Base-by-base conservation (phyloP, 1,140 invertebrate species). In the Trissolcus basalis region DNA sequence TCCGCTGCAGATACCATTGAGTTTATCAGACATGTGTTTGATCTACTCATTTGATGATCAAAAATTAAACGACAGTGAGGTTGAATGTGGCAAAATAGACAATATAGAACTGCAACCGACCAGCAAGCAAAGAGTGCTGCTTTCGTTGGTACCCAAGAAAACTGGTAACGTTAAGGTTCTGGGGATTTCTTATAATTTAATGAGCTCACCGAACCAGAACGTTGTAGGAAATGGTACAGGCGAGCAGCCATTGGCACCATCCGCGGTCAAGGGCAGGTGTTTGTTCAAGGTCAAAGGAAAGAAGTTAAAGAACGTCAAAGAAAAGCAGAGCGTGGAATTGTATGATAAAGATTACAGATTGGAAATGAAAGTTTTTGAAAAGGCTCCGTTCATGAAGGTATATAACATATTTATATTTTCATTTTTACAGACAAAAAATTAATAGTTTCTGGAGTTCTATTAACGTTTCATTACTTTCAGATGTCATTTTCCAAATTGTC, bases 1-100 rank as follows among this genome's bases (percentile, higher is more conserved):
- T 88, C 94, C 94, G 1, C 87, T 97, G n/a, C 92, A 94, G 70
- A 93, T 96, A 44, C 87, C 92, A 4, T 81, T 97, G 50, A 87
- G 91, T 12, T 84, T 97, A 15, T 91, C 91, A 35, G 91, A 96
- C 72, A 89, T 97, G 3, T 91, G 92, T 79, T 85, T 97, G 12
- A 85, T 96, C n/a, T 97, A 96, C 95, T 91, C 89, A 13, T 94
- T 95, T 3, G 81, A 89, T 15, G 85, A 85, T 4, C 15, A 86
- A 88, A 51, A 79, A 78, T 12, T 35, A 86, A 2, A 83, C 81
- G 33, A 15, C 16, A 19, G 6, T 19, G 49, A 45, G 4, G 50
- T 91, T 49, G 83, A 90, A 43, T 86, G 89, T 36, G 71, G 85
- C 68, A 65, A 84, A 74, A 77, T 89, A 15, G 81, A 90, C 75